These are phyloP conservation scores for Drosophila ustulata DNA, from an alignment of 2,888 invertebrate genomes.

Conservation along the genomic window DNA sequence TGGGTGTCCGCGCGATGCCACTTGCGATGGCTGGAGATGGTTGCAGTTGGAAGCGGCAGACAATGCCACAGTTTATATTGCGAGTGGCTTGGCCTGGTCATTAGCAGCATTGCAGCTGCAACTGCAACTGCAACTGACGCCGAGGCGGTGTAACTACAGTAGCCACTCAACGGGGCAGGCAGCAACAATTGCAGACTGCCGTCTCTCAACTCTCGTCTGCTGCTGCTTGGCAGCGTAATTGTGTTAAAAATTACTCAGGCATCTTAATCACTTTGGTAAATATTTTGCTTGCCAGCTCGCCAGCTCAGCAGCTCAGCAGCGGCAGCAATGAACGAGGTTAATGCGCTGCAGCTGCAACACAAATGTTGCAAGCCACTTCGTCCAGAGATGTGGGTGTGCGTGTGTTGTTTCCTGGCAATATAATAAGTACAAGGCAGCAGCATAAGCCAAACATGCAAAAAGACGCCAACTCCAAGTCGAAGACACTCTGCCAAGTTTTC, in stretches of 20 bases:
- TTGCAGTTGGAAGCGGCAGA: slow-evolving; percentile 43
- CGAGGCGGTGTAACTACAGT: slow-evolving; percentile 61
- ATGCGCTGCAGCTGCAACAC: slow-evolving; percentile 78
- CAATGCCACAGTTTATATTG: slow-evolving; percentile 79
- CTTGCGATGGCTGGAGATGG: slow-evolving; percentile 35
- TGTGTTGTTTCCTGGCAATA: slow-evolving; percentile 39
- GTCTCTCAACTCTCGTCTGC: slow-evolving; percentile 39
- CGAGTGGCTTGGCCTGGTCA: slow-evolving; percentile 70
- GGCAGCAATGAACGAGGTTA: slow-evolving; percentile 63
- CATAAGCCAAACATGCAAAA: slow-evolving; percentile 71
- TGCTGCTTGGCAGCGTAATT: slow-evolving; percentile 82
- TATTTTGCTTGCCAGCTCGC: slow-evolving; percentile 74
- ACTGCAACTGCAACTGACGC: slow-evolving; percentile 74
- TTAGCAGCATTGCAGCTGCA: slow-evolving; percentile 79
- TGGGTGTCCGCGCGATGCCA: slow-evolving; percentile 60
- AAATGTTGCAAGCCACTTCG: slow-evolving; percentile 58
- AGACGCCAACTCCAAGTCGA: slow-evolving; percentile 34
- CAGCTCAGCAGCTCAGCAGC: slow-evolving; percentile 34
- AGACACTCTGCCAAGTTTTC: slow-evolving; percentile 66
- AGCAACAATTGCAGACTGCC: slow-evolving; percentile 50
- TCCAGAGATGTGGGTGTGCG: slow-evolving; percentile 69
- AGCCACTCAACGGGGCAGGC: slow-evolving; percentile 54
- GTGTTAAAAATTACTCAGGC: slow-evolving; percentile 82
- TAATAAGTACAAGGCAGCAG: slow-evolving; percentile 18
- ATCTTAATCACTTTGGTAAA: slow-evolving; percentile 82